These are phyloP conservation scores for Goniozus legneri DNA, from an alignment of 1,140 invertebrate genomes.

Conservation along the genomic window DNA sequence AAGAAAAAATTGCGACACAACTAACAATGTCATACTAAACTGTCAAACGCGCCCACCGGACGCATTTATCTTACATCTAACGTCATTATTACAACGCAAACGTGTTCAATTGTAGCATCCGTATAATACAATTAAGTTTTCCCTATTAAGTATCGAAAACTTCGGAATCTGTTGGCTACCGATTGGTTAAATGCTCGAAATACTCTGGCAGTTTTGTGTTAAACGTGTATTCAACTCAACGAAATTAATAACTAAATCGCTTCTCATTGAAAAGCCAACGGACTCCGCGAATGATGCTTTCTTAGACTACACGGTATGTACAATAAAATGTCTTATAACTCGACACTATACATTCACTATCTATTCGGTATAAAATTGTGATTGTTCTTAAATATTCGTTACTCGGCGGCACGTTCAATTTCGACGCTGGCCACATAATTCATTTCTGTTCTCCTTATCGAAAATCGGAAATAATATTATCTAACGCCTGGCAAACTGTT, in stretches of 20 bases:
- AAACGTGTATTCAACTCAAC: too few relatives aligned
- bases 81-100: conserved; percentile 10
- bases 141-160: conserved; percentile 16
- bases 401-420: conserved; percentile 14
- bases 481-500: neutral
- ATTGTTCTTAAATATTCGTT: conserved; percentile 35
- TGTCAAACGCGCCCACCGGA: conserved; percentile 24
- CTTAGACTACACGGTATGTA: conserved; percentile 31
- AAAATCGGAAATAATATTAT: neutral
- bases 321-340: conserved; percentile 30
- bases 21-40: conserved; percentile 53
- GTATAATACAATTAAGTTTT: conserved; percentile 13
- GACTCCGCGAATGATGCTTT: conserved; percentile 6
- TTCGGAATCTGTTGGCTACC: conserved; percentile 18
- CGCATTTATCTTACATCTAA: conserved; percentile 15
- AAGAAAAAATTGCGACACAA: conserved; percentile 52
- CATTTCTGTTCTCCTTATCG: too few relatives aligned
- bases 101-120: too few relatives aligned
- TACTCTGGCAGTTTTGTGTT: too few relatives aligned
- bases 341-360: conserved; percentile 37
- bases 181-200: too few relatives aligned
- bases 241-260: too few relatives aligned
- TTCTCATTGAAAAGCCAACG: conserved; percentile 16
- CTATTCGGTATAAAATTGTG: conserved; percentile 42
- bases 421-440: neutral